phyloP scores from a whole-genome alignment of 2,888 invertebrate species.

The Netelia melanura region DNA sequence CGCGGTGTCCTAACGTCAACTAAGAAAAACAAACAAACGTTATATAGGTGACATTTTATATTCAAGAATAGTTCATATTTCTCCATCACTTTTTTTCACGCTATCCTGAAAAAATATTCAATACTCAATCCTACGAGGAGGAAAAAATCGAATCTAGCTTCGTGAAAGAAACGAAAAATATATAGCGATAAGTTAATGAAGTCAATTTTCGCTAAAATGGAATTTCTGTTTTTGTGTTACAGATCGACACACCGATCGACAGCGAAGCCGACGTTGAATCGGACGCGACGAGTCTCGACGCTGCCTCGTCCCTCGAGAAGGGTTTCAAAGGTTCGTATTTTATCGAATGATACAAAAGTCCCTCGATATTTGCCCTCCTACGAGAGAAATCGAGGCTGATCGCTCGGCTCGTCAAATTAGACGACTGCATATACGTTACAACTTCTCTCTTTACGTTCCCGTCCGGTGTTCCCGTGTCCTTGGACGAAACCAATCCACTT shows the following conservation, averaged over 20 bases:
- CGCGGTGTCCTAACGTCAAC: slow-evolving; percentile 27
- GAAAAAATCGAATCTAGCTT: too few relatives aligned
- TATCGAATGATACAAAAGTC: slow-evolving; percentile 7
- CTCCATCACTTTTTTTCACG: too few relatives aligned
- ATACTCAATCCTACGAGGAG: too few relatives aligned
- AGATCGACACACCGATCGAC: slow-evolving; percentile 82
- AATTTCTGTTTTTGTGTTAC: slow-evolving; percentile 70
- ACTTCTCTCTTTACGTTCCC: slow-evolving; percentile 5
- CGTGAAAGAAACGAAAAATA: too few relatives aligned
- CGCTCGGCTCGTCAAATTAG: slow-evolving; percentile 69
- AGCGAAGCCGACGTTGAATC: slow-evolving; percentile 80
- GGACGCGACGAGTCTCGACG: slow-evolving; percentile 77
- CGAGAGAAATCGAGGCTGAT: slow-evolving; percentile 65
- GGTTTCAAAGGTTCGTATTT: slow-evolving; percentile 82
- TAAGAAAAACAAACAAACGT: slow-evolving; percentile 49
- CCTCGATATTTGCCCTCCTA: slow-evolving; percentile 66
- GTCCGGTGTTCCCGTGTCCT: slow-evolving; percentile 39
- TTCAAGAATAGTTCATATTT: slow-evolving; percentile 22
- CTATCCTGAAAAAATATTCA: too few relatives aligned
- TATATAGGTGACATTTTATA: slow-evolving; percentile 40
- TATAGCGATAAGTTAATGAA: too few relatives aligned
- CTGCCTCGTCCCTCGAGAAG: slow-evolving; percentile 81
- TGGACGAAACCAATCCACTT: slow-evolving; percentile 83
- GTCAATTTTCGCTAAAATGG: too few relatives aligned
- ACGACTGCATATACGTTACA: slow-evolving; percentile 74